Base-by-base conservation (phyloP, 2,113 vertebrate genomes). In the Thalassarche chlororhynchos region DNA sequence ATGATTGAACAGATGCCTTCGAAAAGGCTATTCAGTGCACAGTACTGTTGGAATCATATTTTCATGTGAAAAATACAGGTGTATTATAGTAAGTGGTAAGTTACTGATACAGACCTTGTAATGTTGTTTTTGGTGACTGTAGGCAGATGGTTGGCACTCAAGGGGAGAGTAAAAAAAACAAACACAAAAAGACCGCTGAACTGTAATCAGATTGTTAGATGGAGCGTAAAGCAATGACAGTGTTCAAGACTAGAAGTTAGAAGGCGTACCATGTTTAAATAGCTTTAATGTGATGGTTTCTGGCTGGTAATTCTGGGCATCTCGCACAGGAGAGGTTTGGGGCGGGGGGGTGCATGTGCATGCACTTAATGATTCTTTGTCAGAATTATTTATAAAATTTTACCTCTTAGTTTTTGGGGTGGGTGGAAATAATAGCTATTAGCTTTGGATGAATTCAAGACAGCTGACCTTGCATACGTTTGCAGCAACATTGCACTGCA, bases 111-210 rank as follows among this genome's bases (percentile, higher is more conserved):
- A 81, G 54, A 74, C 49, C 65, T 94, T 57, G 32, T 31, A 60
- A 76, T 83, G 75, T 52, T 87, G 49, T 81, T 97, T 95, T 90
- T 90, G 90, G 66, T 79, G 78, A 62, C 89, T 84, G 21, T 84
- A 72, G 91, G 89, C 97, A 97, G 93, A 90, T 98, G 96, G 84
- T 96, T 98, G 94, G 65, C 78, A 95, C 89, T 96, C 84, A 83
- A 84, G 74, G 84, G 91, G 57, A 96, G 69, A 94, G n/a, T 91
- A 31, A 54, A 94, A 84, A 95, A 90, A 92, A 6, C 29, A 94
- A 94, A 86, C 79, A 94, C 82, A 94, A 83, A 90, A 94, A 92
- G 74, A 79, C 70, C 42, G 2, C 94, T 96, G 96, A 96, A 88
- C 93, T 96, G 69, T 96, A 96, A 84, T 97, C 42, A 52, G 51